These are phyloP conservation scores for Pollenia angustigena DNA, from an alignment of 2,888 invertebrate species.

Conservation along the genomic window DNA sequence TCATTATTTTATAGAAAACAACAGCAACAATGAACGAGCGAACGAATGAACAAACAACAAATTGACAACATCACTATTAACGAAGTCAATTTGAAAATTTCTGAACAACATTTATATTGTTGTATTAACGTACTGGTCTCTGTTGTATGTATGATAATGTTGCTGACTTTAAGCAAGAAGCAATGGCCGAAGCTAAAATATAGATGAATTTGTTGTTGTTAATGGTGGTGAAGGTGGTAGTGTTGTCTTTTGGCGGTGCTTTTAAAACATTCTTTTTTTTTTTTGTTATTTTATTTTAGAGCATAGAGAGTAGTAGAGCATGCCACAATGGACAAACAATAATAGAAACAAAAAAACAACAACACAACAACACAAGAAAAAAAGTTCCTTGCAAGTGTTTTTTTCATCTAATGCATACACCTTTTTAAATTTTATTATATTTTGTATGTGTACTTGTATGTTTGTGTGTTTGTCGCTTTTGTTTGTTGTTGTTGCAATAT, in stretches of 20 bases:
- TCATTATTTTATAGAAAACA: conserved; percentile 64
- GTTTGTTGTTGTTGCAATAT: conserved; percentile 66
- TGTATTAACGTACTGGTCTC: neutral
- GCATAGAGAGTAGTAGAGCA: conserved; percentile 64
- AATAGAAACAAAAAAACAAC: conserved; percentile 24
- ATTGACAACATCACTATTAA: conserved; percentile 73
- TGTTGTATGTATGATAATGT: conserved; percentile 43
- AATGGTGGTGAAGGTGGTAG: conserved; percentile 41
- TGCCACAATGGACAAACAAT: conserved; percentile 52
- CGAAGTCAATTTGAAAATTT: conserved; percentile 64
- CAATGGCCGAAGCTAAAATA: conserved; percentile 51
- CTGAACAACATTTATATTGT: conserved; percentile 61
- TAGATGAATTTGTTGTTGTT: conserved; percentile 38
- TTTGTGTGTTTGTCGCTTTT: conserved; percentile 3
- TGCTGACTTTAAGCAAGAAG: conserved; percentile 75
- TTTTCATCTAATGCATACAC: conserved; percentile 69
- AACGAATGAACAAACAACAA: conserved; percentile 67
- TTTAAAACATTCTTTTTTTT: conserved; percentile 52
- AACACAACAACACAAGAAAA: neutral
- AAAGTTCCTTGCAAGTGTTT: conserved; percentile 70
- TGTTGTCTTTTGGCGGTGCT: conserved; percentile 66
- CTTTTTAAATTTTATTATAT: conserved; percentile 45
- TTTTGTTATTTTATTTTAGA: conserved; percentile 47
- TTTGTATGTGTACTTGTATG: conserved; percentile 8
- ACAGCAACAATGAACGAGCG: conserved; percentile 50